Evolutionary conservation across 2,888 invertebrate genomes (phyloP).

Genomic region (Hypomecis atomaria): DNA sequence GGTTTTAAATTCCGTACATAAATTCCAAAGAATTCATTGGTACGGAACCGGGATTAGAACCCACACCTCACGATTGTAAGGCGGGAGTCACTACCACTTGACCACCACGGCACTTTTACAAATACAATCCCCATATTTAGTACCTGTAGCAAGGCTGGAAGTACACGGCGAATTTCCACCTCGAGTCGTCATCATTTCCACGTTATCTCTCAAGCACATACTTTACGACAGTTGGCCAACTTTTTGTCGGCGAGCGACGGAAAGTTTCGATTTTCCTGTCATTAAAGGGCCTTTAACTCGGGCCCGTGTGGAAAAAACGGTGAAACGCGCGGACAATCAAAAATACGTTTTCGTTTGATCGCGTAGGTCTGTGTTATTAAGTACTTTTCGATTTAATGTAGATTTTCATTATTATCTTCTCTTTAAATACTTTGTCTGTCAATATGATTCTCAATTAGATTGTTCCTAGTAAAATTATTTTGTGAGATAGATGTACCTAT

Average conservation of each 20-base stretch:
- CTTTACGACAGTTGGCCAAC: constrained; percentile 68
- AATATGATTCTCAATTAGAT: too few species aligned
- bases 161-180: constrained; percentile 32
- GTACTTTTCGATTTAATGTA: not conserved
- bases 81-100: too few species aligned
- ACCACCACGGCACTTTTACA: too few species aligned
- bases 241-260: constrained; percentile 62
- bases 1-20: too few species aligned
- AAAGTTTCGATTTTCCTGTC: constrained; percentile 81
- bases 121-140: too few species aligned
- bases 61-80: too few species aligned
- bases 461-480: too few species aligned
- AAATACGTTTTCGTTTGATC: constrained; percentile 69
- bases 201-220: constrained; percentile 63
- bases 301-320: constrained; percentile 51
- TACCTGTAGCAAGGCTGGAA: constrained; percentile 1
- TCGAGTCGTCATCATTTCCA: constrained; percentile 56
- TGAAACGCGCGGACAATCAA: constrained; percentile 62
- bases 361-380: constrained; percentile 44
- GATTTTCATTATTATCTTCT: not conserved
- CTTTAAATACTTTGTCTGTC: too few species aligned
- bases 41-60: too few species aligned
- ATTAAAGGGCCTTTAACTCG: constrained; percentile 75
- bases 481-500: too few species aligned
- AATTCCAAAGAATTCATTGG: too few species aligned